A percentile compares a stretch with the other conserved stretches of the same genome.
phyloP scores from a whole-genome alignment of 2,113 vertebrate species.

The Aegithalos caudatus region DNA sequence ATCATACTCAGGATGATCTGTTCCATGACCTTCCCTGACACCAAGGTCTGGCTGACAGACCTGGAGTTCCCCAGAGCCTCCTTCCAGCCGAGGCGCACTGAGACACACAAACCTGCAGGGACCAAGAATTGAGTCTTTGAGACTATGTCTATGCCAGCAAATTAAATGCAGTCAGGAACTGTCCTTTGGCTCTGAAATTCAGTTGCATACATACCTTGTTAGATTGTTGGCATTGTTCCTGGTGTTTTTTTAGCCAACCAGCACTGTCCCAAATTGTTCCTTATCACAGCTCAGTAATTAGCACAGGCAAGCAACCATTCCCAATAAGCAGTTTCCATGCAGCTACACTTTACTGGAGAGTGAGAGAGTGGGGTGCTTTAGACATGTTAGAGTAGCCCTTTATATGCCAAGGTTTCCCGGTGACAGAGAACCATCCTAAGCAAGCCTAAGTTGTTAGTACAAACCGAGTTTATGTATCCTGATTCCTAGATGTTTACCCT shows the following conservation, averaged over 20 bases:
- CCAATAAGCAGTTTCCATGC: background rate
- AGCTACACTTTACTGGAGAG: background rate
- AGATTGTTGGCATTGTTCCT: background rate
- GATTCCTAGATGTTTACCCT: background rate
- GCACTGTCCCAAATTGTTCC: background rate
- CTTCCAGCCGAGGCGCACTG: background rate
- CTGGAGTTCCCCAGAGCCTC: background rate
- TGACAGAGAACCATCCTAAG: background rate
- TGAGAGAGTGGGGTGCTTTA: background rate
- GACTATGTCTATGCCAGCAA: background rate
- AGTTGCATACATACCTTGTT: background rate
- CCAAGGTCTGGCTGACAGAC: accelerated
- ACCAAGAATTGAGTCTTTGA: background rate
- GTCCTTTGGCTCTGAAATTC: background rate
- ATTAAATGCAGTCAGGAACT: background rate
- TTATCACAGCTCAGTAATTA: background rate
- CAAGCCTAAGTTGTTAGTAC: background rate
- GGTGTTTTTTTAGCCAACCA: background rate
- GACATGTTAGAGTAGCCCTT: background rate
- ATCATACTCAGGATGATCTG: background rate
- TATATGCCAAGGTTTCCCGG: background rate
- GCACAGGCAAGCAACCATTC: background rate
- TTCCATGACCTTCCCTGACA: background rate
- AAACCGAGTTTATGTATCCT: background rate
- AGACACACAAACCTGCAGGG: background rate